A percentile compares a stretch with the other conserved stretches of the same genome.
phyloP scores from a whole-genome alignment of 2,888 invertebrate species.

The Ashinkailepas kermadecensis region DNA sequence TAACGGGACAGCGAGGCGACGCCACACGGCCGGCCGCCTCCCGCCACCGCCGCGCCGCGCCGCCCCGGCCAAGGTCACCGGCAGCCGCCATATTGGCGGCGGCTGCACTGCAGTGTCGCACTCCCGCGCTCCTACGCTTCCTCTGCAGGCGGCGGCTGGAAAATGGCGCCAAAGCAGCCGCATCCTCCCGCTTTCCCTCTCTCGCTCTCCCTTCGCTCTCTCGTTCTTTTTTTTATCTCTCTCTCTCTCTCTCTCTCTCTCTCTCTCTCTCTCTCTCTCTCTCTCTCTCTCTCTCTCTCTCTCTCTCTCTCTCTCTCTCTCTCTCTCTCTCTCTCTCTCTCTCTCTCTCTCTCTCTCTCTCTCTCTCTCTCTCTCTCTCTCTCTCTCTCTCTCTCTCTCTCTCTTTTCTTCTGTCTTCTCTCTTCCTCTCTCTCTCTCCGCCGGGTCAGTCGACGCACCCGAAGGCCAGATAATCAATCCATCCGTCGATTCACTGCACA shows the following conservation, averaged over 20 bases:
- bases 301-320: background rate
- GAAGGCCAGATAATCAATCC: too few species aligned
- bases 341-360: background rate
- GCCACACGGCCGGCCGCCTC: too few species aligned
- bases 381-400: conserved; percentile 8
- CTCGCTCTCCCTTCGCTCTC: background rate
- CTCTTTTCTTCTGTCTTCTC: background rate
- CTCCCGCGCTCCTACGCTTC: too few species aligned
- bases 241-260: background rate
- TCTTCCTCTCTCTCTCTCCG: background rate
- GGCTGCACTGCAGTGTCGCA: background rate
- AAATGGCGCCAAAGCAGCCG: too few species aligned
- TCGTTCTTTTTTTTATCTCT: background rate
- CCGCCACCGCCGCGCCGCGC: too few species aligned
- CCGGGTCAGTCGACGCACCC: too few species aligned
- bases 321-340: background rate
- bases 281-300: background rate
- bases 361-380: conserved; percentile 1
- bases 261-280: conserved; percentile 8
- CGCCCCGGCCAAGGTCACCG: background rate
- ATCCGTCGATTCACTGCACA: too few species aligned
- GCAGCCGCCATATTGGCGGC: background rate
- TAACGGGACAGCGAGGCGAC: too few species aligned
- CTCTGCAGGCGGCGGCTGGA: too few species aligned
- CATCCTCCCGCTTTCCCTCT: background rate